Percentiles rank a stretch among this genome's conserved stretches.
Evolutionary conservation across 2,797 vertebrate genomes (phyloP).

Genomic region (Acanthiza pusilla): DNA sequence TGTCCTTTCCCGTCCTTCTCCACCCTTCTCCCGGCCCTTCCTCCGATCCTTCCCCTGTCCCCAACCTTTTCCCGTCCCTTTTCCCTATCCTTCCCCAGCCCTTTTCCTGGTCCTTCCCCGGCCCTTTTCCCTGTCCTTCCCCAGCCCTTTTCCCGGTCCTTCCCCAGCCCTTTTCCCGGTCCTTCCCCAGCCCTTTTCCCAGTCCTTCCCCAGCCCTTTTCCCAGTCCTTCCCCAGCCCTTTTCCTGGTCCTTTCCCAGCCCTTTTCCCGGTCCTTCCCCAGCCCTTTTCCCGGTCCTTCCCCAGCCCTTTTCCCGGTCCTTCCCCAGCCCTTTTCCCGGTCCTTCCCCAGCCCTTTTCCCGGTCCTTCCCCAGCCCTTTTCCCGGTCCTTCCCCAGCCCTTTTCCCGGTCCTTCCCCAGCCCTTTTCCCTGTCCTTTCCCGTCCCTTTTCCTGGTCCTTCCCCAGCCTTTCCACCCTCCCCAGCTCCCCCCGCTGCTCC

Average conservation of each 20-base stretch:
- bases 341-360: no score
- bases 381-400: no score
- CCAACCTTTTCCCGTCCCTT: no score
- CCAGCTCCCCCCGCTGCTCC: background rate
- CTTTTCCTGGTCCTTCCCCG: background rate
- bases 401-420: no score
- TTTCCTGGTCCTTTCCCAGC: background rate
- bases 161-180: no score
- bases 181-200: no score
- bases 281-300: background rate
- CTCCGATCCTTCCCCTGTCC: rapidly evolving
- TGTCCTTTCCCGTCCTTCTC: background rate
- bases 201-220: background rate
- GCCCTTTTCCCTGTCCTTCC: background rate
- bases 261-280: no score
- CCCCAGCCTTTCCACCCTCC: background rate
- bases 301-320: background rate
- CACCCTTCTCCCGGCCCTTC: background rate
- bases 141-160: background rate
- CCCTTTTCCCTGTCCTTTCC: background rate
- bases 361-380: background rate
- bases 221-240: no score
- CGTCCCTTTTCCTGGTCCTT: no score
- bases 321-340: background rate
- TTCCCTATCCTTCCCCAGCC: no score